Conservation (phyloP, 2,113 vertebrate species). For the Zosterops japonicus region DNA sequence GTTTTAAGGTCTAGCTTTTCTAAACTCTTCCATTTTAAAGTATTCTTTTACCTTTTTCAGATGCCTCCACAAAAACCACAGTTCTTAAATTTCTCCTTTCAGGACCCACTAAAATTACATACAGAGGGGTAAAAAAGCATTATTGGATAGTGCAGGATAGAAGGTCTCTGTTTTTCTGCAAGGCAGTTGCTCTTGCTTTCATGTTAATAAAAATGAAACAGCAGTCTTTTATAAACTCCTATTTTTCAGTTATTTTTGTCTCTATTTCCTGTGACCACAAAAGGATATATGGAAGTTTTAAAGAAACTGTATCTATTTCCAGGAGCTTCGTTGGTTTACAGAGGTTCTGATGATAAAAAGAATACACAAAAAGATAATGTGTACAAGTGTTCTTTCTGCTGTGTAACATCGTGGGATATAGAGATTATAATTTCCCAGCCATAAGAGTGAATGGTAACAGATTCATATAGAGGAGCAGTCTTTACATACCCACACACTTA, state of each 20-base stretch:
- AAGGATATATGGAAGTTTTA: background rate
- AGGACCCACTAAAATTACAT: background rate
- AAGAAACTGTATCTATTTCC: background rate
- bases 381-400: background rate
- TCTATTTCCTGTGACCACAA: background rate
- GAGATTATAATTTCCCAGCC: background rate
- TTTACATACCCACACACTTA: background rate
- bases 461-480: background rate
- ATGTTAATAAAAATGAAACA: background rate
- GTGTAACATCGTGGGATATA: background rate
- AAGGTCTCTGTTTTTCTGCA: background rate
- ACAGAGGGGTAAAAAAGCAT: background rate
- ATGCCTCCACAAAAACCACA: background rate
- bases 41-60: background rate
- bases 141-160: background rate
- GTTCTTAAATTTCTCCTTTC: background rate
- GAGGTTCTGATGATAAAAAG: background rate
- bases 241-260: background rate
- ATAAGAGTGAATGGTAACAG: background rate
- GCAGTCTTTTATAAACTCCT: background rate
- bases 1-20: background rate
- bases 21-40: background rate
- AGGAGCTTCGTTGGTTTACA: background rate
- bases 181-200: background rate
- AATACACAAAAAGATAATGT: constrained; percentile 13